Evolutionary conservation across 2,888 invertebrate species (phyloP), one percentile per base, ranked within the genome.

Genomic region (Mythimna pallens): DNA sequence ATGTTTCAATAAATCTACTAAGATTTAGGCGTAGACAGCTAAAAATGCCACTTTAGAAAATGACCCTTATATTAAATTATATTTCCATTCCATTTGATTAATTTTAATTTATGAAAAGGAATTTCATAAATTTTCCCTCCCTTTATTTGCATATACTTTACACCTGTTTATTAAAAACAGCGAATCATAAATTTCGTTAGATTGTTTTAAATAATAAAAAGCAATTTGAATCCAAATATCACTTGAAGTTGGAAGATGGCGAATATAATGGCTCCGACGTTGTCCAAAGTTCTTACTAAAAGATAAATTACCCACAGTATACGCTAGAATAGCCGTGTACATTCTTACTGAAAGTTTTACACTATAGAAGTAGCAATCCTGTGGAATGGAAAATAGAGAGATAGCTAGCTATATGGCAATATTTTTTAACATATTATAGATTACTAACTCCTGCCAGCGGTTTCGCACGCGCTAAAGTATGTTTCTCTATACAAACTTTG

Each of bases 61-160:
- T 57, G 47, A 54, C 69, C 43, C 22, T 62, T 62, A 54, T 58
- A 76, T 78, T 78, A 69, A 81, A 81, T 76, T 58, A 65, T 65
- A 81, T 68, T 83, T 71, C 58, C 70, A 57, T 83, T 83, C 30
- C 65, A 70, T 84, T 71, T 64, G 68, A 84, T 81, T 70, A 70
- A 80, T 83, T 61, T 55, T 61, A 64, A 65, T 68, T 82, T 68
- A 71, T 81, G 78, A 65, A 76, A 78, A 52, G 43, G 54, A 62
- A 68, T 80, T 72, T 70, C 67, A 70, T 75, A 73, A 70, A 67
- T 65, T 81, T 63, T 73, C 59, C 36, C 64, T 80, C 68, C 58
- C 73, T 83, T 66, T 77, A 83, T 85, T 85, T 77, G 83, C 83
- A 83, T 76, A 82, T 69, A 66, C 62, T 69, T 77, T 73, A 73